Evolutionary conservation across 2,113 vertebrate species (phyloP), one percentile per base, ranked within the genome.

Genomic region (Diphyllodes magnificus): DNA sequence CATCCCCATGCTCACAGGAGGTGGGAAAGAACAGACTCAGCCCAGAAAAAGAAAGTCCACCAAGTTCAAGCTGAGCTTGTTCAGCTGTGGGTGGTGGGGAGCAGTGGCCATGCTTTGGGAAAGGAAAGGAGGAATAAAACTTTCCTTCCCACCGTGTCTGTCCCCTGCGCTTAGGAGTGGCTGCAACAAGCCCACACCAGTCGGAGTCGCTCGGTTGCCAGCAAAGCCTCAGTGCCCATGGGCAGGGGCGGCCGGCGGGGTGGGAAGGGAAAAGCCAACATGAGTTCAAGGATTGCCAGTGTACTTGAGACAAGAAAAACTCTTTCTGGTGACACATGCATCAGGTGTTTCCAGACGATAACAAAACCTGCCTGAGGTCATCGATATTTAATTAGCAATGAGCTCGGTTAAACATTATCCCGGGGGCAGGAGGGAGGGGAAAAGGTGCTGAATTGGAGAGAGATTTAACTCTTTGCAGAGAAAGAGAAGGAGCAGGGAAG

Each of bases 271-370:
- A 93, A 86, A 92, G 93, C 85, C 73, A 76, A 30, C 1, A 2
- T 1, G 18, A 94, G 90, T 93, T 95, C 94, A 96, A 95, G 94
- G 88, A 81, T 90, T 95, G 93, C 60, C 37, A 37, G 83, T 78
- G 86, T 68, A 81, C 95, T 93, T 83, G 90, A 95, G 90, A 95
- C 45, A 33, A 95, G 93, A 94, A 97, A 94, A 90, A 42, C 92
- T 81, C 92, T 85, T 78, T 77, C 82, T 73, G 91, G 91, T 97
- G 96, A 97, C 96, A 97, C 95, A 97, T 90, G 59, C 95, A 87
- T 97, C 96, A 97, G 96, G 97, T 97, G 95, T 96, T 96, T 73
- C 63, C 88, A 91, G 93, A 94, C 72, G 92, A 97, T 97, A 97
- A 97, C 92, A 96, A 94, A 96, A 93, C 95, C 76, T 82, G 95